A percentile compares a stretch with the other conserved stretches of the same genome.
Conservation (phyloP, 1,140 invertebrate species). For the Leptopilina clavipes region DNA sequence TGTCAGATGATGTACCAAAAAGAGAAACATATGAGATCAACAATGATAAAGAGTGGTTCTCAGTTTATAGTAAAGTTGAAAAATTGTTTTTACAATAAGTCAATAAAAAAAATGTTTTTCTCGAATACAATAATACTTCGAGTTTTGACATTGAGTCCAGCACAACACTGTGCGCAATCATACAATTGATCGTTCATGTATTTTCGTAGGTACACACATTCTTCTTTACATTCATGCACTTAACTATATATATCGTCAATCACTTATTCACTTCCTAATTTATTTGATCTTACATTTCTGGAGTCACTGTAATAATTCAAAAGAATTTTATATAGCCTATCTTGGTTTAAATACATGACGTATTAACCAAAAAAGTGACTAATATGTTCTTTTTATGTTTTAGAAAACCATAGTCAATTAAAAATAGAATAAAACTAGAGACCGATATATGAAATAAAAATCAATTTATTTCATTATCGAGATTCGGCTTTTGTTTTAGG, state of each 20-base stretch:
- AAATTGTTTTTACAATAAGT: slow-evolving; percentile 3
- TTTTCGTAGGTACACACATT: slow-evolving; percentile 39
- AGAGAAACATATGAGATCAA: not conserved
- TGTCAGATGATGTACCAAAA: not conserved
- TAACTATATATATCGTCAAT: slow-evolving; percentile 26
- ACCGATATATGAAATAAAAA: not conserved
- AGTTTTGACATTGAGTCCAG: not conserved
- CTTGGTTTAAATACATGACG: slow-evolving; percentile 3
- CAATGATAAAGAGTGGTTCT: not conserved
- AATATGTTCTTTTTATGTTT: not conserved
- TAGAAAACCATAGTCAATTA: slow-evolving; percentile 15
- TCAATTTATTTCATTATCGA: slow-evolving; percentile 79
- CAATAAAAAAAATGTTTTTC: not conserved
- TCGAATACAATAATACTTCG: not conserved
- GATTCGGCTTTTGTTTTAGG: slow-evolving; percentile 97
- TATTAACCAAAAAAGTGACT: not conserved
- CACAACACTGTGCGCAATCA: slow-evolving; percentile 19
- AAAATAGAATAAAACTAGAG: slow-evolving; percentile 26
- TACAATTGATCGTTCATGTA: slow-evolving; percentile 16
- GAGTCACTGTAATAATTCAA: not conserved
- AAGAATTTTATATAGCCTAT: slow-evolving; percentile 7
- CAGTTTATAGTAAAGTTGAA: not conserved
- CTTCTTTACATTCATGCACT: slow-evolving; percentile 33
- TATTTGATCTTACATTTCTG: not conserved
- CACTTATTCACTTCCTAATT: not conserved